Conservation (phyloP, 1,140 invertebrate genomes). For the Drosophila grimshawi region DNA sequence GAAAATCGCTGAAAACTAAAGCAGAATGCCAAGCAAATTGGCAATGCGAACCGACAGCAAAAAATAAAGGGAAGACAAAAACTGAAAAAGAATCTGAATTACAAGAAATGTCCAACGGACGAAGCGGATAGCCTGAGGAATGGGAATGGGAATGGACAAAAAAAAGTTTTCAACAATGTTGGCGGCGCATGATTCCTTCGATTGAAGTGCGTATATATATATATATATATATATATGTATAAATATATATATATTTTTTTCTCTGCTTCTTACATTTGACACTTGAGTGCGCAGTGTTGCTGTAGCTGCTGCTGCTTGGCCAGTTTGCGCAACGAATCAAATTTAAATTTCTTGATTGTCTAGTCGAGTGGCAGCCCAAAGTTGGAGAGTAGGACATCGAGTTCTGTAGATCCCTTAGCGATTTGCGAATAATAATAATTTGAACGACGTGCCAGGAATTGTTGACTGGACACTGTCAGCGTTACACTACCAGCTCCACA, state of each 20-base stretch:
- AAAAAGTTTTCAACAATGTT: slow-evolving; percentile 34
- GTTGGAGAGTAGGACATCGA: slow-evolving; percentile 49
- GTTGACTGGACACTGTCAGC: slow-evolving; percentile 62
- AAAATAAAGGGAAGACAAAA: slow-evolving; percentile 27
- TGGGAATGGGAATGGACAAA: slow-evolving; percentile 16
- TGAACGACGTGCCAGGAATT: slow-evolving; percentile 78
- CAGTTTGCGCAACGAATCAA: slow-evolving; percentile 81
- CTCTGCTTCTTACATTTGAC: slow-evolving; percentile 70
- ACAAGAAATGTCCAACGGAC: slow-evolving; percentile 36
- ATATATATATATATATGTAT: slow-evolving; percentile 24
- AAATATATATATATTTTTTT: slow-evolving; percentile 52
- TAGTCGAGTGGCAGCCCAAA: slow-evolving; percentile 75
- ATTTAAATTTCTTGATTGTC: slow-evolving; percentile 84
- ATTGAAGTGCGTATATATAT: slow-evolving; percentile 59
- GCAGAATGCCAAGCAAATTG: slow-evolving; percentile 65
- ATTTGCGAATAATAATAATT: slow-evolving; percentile 84
- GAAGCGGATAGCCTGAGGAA: slow-evolving; percentile 23
- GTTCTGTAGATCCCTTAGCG: slow-evolving; percentile 76
- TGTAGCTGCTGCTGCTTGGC: slow-evolving; percentile 54
- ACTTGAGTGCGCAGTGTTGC: slow-evolving; percentile 69
- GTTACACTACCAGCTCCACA: slow-evolving; percentile 2
- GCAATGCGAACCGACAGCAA: slow-evolving; percentile 55
- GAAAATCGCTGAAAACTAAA: slow-evolving; percentile 72
- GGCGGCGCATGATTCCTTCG: slow-evolving; percentile 53
- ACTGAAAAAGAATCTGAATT: slow-evolving; percentile 34